Evolutionary conservation across 2,888 invertebrate species (phyloP), one percentile per base, ranked within the genome.

Genomic region (Perizoma flavofasciatum): DNA sequence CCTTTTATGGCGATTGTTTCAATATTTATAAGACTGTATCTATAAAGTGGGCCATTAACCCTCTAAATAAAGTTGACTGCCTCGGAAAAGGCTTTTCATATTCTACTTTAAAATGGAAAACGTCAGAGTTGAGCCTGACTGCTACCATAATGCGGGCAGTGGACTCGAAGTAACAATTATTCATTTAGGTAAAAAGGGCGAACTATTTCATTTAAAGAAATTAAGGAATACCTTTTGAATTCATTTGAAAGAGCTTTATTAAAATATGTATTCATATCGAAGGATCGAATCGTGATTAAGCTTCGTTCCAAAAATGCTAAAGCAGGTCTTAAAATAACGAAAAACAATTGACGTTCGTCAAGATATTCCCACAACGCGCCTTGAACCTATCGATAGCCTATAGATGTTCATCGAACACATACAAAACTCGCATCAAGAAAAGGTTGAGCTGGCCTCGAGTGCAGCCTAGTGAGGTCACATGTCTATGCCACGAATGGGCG

Each of bases 401-500:
- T 67, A 72, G 68, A 73, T 70, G 77, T 70, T 68, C 72, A 63
- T 71, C 70, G 70, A 70, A 70, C 69, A 77, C 72, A 65, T 60
- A 62, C 65, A 51, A 63, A 59, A 59, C 53, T 57, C 57, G 62
- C 59, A 54, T 78, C 81, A 78, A 83, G 78, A 78, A 85, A 83
- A 85, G 83, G 84, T 80, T 75, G 75, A 75, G 74, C 65, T 69
- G 82, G 78, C 88, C 88, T 89, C 82, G 87, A 72, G 60, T 65
- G 62, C 69, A 70, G 74, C 74, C 73, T 73, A 78, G 73, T 72
- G 81, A 86, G 88, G 86, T 78, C 84, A 79, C 77, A 72, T 76
- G 83, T 85, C 86, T 82, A 81, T 82, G 74, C 79, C 70, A 74
- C 79, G 85, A 86, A 88, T 88, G 80, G 85, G 74, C 77, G 73